Evolutionary conservation across 2,797 vertebrate genomes (phyloP), one percentile per base, ranked within the genome.

Genomic region (Accipiter fasciatus): DNA sequence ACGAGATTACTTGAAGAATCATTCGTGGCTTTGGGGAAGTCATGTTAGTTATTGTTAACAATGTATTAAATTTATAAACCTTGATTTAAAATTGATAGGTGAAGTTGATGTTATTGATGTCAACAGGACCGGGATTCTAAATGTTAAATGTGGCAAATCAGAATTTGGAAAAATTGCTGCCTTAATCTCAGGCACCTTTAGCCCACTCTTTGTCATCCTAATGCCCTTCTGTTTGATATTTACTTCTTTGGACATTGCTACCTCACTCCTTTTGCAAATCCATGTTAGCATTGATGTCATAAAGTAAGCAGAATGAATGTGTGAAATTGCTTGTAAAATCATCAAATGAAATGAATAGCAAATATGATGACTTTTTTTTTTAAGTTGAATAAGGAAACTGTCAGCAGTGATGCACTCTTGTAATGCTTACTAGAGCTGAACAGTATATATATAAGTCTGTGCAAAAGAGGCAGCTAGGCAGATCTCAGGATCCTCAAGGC

Each of bases 401-500:
- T 98, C 97, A 98, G 97, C 97, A 97, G 72, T 97, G 97, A 98
- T 98, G 97, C 96, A 97, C 91, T 95, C 96, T 81, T 69, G 5
- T 95, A 97, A 97, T 97, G 98, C 95, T 98, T 98, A 98, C 94
- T 98, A 97, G 96, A 97, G 94, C 97, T 96, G 97, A 97, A 97
- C 98, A 97, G 92, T 94, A 72, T 97, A 98, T 96, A 97, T 98
- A 98, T 98, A 97, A 96, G 94, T 95, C 98, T 81, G 89, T 73
- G 92, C 47, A 47, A 91, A 95, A 75, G 96, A 96, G 78, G 95
- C 97, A 96, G 95, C 84, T 73, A 95, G 73, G 85, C 98, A 98
- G 97, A 97, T 94, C 97, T 96, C 96, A 83, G 95, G 95, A 97
- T 97, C 92, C 83, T 87, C 95, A 96, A 97, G 96, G 93, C 95